Conservation (phyloP, 2,797 vertebrate species). For the Erethizon dorsatum region DNA sequence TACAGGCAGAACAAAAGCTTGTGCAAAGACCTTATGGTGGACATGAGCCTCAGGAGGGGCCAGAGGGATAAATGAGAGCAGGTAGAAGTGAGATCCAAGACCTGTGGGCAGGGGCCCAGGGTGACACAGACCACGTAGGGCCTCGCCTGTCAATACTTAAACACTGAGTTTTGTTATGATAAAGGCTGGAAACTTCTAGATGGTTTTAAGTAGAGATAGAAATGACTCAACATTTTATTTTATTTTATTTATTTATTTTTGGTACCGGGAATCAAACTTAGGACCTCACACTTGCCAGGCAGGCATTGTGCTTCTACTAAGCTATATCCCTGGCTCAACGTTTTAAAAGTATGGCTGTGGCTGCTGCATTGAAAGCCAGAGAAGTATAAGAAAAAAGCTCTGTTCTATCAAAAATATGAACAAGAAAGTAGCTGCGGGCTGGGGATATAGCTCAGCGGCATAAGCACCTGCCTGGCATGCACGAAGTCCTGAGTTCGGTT, state of each 20-base stretch:
- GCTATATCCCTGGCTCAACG: no score
- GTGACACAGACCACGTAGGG: neutral
- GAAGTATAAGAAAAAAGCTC: neutral
- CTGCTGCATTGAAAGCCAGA: conserved; percentile 12
- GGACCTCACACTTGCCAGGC: no score
- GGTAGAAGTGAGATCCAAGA: neutral
- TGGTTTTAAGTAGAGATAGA: conserved; percentile 45
- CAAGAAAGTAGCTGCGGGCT: no score
- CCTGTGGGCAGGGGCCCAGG: neutral
- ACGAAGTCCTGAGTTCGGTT: no score
- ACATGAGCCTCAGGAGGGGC: neutral
- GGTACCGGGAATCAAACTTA: no score
- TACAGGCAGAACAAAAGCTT: neutral
- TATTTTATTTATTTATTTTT: no score
- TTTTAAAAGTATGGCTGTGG: neutral
- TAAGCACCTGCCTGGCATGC: no score
- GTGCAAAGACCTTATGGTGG: neutral
- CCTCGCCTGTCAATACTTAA: neutral
- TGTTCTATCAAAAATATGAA: neutral
- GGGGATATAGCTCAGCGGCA: no score
- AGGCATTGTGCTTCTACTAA: no score
- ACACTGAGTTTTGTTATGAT: neutral
- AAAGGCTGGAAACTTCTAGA: neutral
- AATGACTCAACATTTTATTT: neutral
- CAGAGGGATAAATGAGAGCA: neutral